These are phyloP conservation scores for Platysternon megacephalum DNA, from an alignment of 2,113 vertebrate species.

Conservation along the genomic window DNA sequence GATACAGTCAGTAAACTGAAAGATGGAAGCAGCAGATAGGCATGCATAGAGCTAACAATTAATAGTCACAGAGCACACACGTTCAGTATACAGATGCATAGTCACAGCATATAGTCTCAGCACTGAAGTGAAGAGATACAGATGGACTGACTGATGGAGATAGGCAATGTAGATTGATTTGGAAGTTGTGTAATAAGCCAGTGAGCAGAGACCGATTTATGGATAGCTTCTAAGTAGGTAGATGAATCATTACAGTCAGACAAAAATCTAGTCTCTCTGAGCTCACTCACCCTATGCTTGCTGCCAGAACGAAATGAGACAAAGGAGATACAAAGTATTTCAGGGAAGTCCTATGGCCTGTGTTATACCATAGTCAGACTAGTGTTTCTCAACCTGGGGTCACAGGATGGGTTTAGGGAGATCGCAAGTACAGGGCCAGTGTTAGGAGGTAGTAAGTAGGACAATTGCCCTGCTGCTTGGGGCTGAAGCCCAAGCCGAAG, in stretches of 20 bases:
- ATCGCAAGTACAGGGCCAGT: too few species aligned
- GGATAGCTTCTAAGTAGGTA: conserved; percentile 11
- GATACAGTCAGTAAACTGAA: background rate
- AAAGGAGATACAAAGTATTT: background rate
- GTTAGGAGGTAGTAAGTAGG: too few species aligned
- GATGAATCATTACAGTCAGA: conserved; percentile 19
- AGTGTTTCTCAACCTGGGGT: too few species aligned
- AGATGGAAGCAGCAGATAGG: background rate
- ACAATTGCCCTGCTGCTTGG: too few species aligned
- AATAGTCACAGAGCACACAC: background rate
- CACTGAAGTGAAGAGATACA: background rate
- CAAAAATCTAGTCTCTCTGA: background rate
- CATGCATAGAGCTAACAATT: background rate
- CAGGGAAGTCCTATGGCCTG: too few species aligned
- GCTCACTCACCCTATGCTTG: background rate
- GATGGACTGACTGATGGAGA: conserved; percentile 1
- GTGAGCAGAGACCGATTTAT: background rate
- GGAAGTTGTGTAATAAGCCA: background rate
- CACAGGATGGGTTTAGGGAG: too few species aligned
- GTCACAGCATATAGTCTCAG: background rate
- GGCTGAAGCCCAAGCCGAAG: too few species aligned
- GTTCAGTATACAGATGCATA: background rate
- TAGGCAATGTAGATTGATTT: conserved; percentile 10
- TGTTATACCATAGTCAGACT: too few species aligned
- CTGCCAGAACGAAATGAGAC: background rate